phyloP scores from a whole-genome alignment of 2,797 vertebrate species.

The Argentina silus region DNA sequence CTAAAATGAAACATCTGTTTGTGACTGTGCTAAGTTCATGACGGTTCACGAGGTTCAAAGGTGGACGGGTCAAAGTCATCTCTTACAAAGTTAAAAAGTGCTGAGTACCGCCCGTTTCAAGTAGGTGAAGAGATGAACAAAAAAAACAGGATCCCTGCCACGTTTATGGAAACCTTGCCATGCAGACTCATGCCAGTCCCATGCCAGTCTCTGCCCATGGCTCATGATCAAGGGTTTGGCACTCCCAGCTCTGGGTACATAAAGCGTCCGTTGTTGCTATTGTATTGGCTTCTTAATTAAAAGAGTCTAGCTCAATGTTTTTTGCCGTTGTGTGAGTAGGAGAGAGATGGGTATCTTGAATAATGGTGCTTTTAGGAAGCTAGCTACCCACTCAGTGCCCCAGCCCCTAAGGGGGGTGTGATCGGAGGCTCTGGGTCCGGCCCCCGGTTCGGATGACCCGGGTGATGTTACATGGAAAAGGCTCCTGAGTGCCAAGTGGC shows the following conservation, averaged over 20 bases:
- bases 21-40: background rate
- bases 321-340: conserved; percentile 10
- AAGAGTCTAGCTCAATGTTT: conserved; percentile 51
- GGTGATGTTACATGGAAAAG: conserved; percentile 67
- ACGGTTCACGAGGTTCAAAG: conserved; percentile 9
- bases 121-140: conserved; percentile 4
- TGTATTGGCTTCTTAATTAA: conserved; percentile 55
- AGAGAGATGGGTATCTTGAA: conserved; percentile 26
- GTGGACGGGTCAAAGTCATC: conserved; percentile 5
- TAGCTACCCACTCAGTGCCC: conserved; percentile 38
- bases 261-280: conserved; percentile 50
- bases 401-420: conserved; percentile 45
- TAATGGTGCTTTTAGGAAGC: conserved; percentile 41
- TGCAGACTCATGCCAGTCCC: background rate
- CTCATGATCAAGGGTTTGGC: conserved; percentile 25
- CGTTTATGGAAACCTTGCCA: background rate
- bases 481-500: conserved; percentile 55
- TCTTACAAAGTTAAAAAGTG: background rate
- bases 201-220: conserved; percentile 15
- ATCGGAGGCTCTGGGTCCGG: conserved; percentile 46
- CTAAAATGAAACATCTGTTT: background rate
- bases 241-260: conserved; percentile 27
- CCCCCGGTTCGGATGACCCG: conserved; percentile 46
- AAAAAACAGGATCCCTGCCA: background rate
- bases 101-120: background rate